Conservation (phyloP, 1,140 invertebrate genomes). For the Penaeus indicus region DNA sequence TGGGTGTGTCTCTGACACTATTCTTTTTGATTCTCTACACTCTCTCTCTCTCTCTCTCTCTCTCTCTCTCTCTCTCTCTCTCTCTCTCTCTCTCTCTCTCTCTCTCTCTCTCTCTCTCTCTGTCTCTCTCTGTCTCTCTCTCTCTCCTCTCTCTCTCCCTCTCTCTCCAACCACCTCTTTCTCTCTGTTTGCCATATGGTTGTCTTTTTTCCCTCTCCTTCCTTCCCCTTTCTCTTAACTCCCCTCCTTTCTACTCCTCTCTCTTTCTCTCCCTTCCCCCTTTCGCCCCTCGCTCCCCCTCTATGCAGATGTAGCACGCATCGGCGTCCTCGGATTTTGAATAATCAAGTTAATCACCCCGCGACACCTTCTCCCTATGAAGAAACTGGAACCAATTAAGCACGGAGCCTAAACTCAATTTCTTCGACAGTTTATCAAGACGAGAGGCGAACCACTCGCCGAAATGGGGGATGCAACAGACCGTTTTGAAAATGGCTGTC, state of each 20-base stretch:
- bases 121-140: background rate
- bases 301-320: background rate
- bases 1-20: too few species aligned
- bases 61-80: background rate
- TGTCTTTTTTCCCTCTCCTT: background rate
- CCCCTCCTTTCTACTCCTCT: too few species aligned
- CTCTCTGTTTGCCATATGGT: background rate
- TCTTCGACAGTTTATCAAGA: too few species aligned
- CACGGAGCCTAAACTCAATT: too few species aligned
- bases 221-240: background rate
- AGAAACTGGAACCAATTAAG: too few species aligned
- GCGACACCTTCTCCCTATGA: background rate
- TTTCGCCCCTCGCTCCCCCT: background rate
- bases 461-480: too few species aligned
- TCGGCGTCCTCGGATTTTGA: background rate
- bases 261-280: background rate
- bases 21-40: too few species aligned
- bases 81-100: background rate
- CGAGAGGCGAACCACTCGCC: too few species aligned
- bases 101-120: background rate
- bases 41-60: background rate
- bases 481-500: too few species aligned
- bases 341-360: background rate
- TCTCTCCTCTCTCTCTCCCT: background rate
- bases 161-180: background rate